Base-by-base conservation (phyloP, 2,113 vertebrate species). In the Notothenia rossii region DNA sequence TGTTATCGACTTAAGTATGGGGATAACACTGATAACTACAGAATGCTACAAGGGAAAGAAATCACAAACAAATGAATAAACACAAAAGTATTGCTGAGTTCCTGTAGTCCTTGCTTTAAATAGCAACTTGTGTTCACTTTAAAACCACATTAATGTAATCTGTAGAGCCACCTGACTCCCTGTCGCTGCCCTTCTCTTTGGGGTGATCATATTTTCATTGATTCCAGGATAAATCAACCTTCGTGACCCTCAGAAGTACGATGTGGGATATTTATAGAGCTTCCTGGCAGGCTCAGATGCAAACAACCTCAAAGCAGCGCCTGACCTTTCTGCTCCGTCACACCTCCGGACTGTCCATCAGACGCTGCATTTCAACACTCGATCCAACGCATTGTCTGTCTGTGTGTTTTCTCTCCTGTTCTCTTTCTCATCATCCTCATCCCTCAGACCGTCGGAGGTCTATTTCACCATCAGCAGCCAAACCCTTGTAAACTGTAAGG, bases 161-260 rank as follows among this genome's bases (percentile, higher is more conserved):
- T 72, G 18, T 15, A 29, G 66, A 15, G 25, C 55, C 56, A 58
- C 29, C n/a, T 33, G 48, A 85, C 66, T 51, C 76, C 36, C 67
- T 18, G 71, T 4, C n/a, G 20, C 15, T 66, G 72, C 20, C 54
- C 67, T 73, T 68, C 46, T 36, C 69, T 72, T 62, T 79, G n/a
- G 72, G 15, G 14, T 50, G 77, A 87, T 89, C 61, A 54, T 77
- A 76, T 90, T 87, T 81, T 51, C 48, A 91, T 84, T 75, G 81
- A 82, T 87, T 77, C 8, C 40, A 58, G 61, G 49, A 53, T 36
- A 63, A 67, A 76, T 81, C 46, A 70, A 78, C 73, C 82, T 82
- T 50, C 40, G 64, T 62, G 64, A 17, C 69, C 53, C 58, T 69
- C 15, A 71, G 45, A 71, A 56, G 58, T 17, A 25, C 56, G 29